phyloP scores from a whole-genome alignment of 2,888 invertebrate species.

The Torymus texanus region DNA sequence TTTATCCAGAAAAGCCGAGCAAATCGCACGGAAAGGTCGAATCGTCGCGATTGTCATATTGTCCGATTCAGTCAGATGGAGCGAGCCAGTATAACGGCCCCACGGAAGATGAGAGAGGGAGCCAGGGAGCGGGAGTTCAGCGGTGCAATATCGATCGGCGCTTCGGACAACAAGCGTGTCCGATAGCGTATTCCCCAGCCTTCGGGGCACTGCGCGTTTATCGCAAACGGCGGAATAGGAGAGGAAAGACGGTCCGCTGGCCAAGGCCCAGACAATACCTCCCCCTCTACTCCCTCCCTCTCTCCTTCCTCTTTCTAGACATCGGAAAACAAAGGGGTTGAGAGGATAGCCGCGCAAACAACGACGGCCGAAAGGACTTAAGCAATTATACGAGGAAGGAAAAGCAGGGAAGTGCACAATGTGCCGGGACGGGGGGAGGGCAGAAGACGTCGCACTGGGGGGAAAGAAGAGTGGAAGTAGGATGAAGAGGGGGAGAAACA shows the following conservation, averaged over 20 bases:
- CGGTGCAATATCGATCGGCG: conserved; percentile 25
- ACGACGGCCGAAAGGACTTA: no score
- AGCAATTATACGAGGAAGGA: no score
- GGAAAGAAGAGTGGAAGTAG: no score
- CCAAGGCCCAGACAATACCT: no score
- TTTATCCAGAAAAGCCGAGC: conserved; percentile 46
- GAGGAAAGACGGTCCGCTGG: no score
- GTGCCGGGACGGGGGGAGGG: not conserved
- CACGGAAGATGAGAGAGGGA: conserved; percentile 7
- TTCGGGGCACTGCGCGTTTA: not conserved
- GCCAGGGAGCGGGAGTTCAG: not conserved
- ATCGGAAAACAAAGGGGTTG: no score
- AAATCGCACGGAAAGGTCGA: conserved; percentile 51
- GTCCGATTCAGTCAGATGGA: conserved; percentile 31
- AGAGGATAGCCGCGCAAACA: no score
- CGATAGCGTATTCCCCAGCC: not conserved
- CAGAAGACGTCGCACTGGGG: not conserved
- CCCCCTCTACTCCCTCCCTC: no score
- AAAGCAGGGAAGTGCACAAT: no score
- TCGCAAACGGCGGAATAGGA: no score
- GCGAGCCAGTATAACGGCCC: conserved; percentile 20
- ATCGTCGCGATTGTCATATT: conserved; percentile 50
- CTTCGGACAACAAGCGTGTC: conserved; percentile 28
- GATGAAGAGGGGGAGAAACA: not conserved
- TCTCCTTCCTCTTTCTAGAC: no score